A percentile compares a stretch with the other conserved stretches of the same genome.
These are phyloP conservation scores for Coranthus polyacanthus DNA, from an alignment of 2,797 vertebrate genomes.

Conservation along the genomic window DNA sequence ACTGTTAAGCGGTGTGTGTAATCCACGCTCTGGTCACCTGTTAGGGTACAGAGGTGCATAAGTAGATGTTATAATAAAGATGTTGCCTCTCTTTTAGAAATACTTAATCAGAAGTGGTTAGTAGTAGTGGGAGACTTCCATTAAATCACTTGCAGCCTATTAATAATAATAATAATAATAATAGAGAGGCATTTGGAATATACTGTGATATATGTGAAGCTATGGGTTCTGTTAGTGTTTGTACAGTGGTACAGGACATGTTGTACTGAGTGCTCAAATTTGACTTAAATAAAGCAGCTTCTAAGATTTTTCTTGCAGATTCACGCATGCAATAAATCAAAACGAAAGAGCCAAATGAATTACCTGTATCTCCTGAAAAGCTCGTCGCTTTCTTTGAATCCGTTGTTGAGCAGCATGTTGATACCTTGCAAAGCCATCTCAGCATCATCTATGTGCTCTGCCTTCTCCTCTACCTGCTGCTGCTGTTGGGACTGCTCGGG, in stretches of 20 bases:
- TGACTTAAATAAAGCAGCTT: neutral
- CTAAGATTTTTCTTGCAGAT: neutral
- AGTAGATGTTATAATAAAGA: neutral
- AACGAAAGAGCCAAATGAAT: neutral
- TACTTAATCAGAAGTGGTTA: too few relatives aligned
- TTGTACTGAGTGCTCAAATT: neutral
- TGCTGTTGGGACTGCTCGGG: conserved; percentile 80
- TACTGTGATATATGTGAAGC: neutral
- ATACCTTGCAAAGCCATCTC: conserved; percentile 96
- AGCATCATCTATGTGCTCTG: conserved; percentile 90
- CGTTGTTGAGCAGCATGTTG: conserved; percentile 99
- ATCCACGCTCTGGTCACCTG: neutral
- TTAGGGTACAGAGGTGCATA: neutral
- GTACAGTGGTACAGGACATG: neutral
- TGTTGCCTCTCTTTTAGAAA: neutral
- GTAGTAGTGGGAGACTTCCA: neutral
- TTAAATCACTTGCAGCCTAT: neutral
- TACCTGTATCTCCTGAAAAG: conserved; percentile 98
- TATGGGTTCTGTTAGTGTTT: neutral
- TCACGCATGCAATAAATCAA: neutral
- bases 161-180: neutral
- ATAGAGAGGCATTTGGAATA: neutral
- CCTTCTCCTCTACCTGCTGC: conserved; percentile 80
- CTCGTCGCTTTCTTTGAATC: conserved; percentile 97
- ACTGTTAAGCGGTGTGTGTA: neutral